Evolutionary conservation across 2,113 vertebrate genomes (phyloP).

Genomic region (Heliornis fulica): DNA sequence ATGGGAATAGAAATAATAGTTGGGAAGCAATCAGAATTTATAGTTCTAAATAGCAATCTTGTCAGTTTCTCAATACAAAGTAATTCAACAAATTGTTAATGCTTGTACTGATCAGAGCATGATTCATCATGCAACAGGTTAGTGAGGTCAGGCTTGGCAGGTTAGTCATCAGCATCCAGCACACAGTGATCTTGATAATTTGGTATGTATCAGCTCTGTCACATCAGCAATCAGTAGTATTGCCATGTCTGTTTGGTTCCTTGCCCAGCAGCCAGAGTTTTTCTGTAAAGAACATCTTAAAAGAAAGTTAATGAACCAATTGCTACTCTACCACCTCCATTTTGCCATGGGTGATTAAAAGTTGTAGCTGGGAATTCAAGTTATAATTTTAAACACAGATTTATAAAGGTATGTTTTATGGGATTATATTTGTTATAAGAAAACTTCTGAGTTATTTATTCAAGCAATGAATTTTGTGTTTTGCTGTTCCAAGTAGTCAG

Average conservation of each 20-base stretch:
- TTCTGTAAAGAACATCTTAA: not conserved
- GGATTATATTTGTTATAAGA: not conserved
- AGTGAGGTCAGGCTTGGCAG: not conserved
- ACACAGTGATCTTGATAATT: not conserved
- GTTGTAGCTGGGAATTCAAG: not conserved
- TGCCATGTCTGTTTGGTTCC: not conserved
- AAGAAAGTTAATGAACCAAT: not conserved
- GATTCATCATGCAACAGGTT: not conserved
- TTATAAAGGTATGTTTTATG: not conserved
- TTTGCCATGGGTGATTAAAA: not conserved
- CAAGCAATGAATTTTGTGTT: not conserved
- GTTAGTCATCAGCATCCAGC: not conserved
- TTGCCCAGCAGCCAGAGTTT: not conserved
- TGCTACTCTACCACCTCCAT: not conserved
- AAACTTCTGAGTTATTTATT: not conserved
- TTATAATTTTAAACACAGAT: not conserved
- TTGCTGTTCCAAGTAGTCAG: not conserved
- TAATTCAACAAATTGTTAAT: constrained; percentile 19
- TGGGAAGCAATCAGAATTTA: constrained; percentile 19
- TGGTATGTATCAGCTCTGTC: not conserved
- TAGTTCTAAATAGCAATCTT: not conserved
- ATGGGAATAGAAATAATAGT: not conserved
- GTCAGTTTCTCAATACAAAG: constrained; percentile 37
- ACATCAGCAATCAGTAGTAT: not conserved
- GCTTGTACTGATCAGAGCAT: constrained; percentile 9